Percentiles rank a stretch among this genome's conserved stretches.
Evolutionary conservation across 2,797 vertebrate species (phyloP).

Genomic region (Amphiprion clarkii): DNA sequence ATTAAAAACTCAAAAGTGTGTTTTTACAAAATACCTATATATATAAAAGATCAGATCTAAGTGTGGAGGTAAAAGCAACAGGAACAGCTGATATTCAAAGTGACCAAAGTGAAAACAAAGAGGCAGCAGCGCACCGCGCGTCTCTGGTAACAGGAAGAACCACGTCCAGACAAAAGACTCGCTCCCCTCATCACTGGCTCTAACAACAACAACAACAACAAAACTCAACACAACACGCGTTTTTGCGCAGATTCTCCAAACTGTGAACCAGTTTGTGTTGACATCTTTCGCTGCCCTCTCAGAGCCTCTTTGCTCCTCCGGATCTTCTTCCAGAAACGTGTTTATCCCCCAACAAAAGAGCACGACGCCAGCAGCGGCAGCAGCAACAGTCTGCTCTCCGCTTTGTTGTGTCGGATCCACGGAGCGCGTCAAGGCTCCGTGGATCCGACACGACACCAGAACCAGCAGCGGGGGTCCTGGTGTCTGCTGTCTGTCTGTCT

Average conservation of each 20-base stretch:
- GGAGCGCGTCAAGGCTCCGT: conserved; percentile 27
- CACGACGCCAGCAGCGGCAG: conserved; percentile 60
- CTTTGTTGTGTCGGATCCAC: not conserved
- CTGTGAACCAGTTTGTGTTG: not conserved
- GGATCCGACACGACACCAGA: conserved; percentile 47
- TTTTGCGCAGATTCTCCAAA: fast-evolving
- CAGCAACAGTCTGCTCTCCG: conserved; percentile 44
- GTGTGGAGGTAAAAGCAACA: conserved; percentile 6
- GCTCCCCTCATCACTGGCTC: conserved; percentile 1
- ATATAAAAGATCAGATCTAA: not conserved
- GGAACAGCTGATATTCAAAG: conserved; percentile 54
- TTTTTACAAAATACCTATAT: not conserved
- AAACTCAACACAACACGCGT: not conserved
- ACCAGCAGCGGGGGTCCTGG: not conserved
- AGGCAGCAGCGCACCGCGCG: conserved; percentile 50
- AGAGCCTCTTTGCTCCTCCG: not conserved
- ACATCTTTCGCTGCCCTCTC: not conserved
- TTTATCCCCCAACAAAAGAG: conserved; percentile 66
- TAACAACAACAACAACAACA: conserved; percentile 5
- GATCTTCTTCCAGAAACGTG: conserved; percentile 17
- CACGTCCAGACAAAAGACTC: conserved; percentile 69
- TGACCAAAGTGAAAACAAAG: conserved; percentile 69
- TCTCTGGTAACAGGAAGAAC: conserved; percentile 71
- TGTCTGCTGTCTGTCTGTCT: not conserved
- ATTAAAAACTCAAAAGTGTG: not conserved